Evolutionary conservation across 2,797 vertebrate species (phyloP), one percentile per base, ranked within the genome.

Genomic region (Sebastes taczanowskii): DNA sequence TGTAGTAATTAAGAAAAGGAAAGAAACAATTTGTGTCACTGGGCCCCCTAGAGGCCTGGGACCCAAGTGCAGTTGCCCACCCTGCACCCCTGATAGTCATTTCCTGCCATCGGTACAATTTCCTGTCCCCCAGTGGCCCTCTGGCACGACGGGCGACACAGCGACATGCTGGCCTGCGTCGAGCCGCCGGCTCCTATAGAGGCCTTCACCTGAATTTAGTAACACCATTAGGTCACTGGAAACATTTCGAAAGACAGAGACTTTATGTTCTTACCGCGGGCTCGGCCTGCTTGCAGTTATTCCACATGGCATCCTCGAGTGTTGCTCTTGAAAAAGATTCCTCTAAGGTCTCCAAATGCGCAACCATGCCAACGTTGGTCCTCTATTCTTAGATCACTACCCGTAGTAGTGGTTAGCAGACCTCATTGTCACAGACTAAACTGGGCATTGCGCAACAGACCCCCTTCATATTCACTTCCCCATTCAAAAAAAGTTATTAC

Each of bases 31-130:
- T 80, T 86, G 86, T 87, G 77, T 88, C 82, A 84, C 82, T 91
- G 76, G 85, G 87, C 90, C 90, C 86, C 85, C 91, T 94, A 72
- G 84, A 91, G 92, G 91, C 49, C 66, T 52, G 22, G 67, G 29
- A 77, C 22, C 52, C 56, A 78, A 87, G 71, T 91, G 79, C 89
- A 90, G 53, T 32, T 74, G 27, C 62, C 65, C 55, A 75, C 29
- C 38, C 53, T 76, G 65, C 73, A 79, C 18, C 38, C 42, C 72
- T 72, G 29, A 89, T 85, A 72, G 83, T 89, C 65, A 69, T 49
- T 58, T 74, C 62, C 20, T 74, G 46, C 29, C 20, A 29, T 60
- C 10, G 5, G 23, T 32, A 42, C 79, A 61, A 77, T 66, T 81
- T 59, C 71, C 53, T 59, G 71, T 74, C 78, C 75, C 70, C n/a